Percentiles rank a stretch among this genome's conserved stretches.
Evolutionary conservation across 2,888 invertebrate genomes (phyloP).

Genomic region (Mythimna lalbum): DNA sequence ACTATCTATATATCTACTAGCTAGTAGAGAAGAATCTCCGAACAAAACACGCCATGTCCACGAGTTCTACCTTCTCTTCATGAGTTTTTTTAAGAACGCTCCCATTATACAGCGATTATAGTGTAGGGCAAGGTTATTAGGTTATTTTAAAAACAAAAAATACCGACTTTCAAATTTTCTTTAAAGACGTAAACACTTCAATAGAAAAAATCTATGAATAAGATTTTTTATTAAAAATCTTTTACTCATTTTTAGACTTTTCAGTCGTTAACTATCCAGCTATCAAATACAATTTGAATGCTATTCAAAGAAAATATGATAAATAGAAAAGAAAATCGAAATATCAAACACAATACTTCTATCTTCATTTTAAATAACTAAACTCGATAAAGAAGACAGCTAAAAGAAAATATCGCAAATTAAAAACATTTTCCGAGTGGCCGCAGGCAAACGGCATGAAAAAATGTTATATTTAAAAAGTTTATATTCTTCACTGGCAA

Average conservation of each 20-base stretch:
- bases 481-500: conserved; percentile 32
- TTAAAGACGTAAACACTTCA: not conserved
- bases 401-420: conserved; percentile 40
- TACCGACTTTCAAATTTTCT: too few species aligned
- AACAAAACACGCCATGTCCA: too few species aligned
- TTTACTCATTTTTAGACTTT: too few species aligned
- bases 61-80: too few species aligned
- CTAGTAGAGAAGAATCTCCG: too few species aligned
- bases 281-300: not conserved
- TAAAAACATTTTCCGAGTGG: conserved; percentile 35
- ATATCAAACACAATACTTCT: conserved; percentile 14
- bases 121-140: too few species aligned
- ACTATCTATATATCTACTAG: too few species aligned
- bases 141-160: too few species aligned
- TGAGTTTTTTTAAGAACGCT: too few species aligned
- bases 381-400: conserved; percentile 8
- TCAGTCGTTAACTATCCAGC: not conserved
- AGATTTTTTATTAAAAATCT: not conserved
- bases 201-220: not conserved
- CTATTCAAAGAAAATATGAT: not conserved
- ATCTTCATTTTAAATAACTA: conserved; percentile 8
- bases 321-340: conserved; percentile 17
- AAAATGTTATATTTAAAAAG: conserved; percentile 44
- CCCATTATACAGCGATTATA: too few species aligned
- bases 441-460: conserved; percentile 36